Evolutionary conservation across 2,888 invertebrate genomes (phyloP).

Genomic region (Heliconius hortense): DNA sequence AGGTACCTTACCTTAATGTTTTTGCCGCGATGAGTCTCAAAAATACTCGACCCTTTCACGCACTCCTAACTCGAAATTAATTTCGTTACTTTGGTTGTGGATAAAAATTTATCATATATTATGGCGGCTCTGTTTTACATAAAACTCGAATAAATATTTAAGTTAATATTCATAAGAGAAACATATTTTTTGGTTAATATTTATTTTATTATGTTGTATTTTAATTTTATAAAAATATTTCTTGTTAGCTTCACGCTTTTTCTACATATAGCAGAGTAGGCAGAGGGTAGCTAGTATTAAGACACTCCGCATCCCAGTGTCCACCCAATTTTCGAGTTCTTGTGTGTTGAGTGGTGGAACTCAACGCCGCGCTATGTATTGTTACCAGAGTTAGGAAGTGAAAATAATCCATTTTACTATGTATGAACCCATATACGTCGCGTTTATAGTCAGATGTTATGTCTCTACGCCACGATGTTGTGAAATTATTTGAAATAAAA

Average conservation of each 20-base stretch:
- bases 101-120: slow-evolving; percentile 1
- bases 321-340: no score
- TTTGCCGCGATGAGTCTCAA: slow-evolving; percentile 18
- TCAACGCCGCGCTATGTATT: no score
- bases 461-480: no score
- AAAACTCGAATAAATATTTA: neutral
- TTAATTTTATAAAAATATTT: no score
- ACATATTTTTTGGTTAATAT: no score
- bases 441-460: no score
- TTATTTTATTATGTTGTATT: no score
- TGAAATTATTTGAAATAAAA: no score
- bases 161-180: neutral
- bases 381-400: no score
- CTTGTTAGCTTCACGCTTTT: neutral
- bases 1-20: neutral
- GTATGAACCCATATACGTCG: no score
- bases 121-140: slow-evolving; percentile 6
- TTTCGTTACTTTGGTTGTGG: slow-evolving; percentile 19
- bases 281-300: neutral
- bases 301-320: neutral
- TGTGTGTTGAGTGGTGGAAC: no score
- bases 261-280: neutral
- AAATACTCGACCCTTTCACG: slow-evolving; percentile 27
- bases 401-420: no score
- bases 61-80: slow-evolving; percentile 18